Evolutionary conservation across 2,113 vertebrate genomes (phyloP), one percentile per base, ranked within the genome.

Genomic region (Siniperca chuatsi): DNA sequence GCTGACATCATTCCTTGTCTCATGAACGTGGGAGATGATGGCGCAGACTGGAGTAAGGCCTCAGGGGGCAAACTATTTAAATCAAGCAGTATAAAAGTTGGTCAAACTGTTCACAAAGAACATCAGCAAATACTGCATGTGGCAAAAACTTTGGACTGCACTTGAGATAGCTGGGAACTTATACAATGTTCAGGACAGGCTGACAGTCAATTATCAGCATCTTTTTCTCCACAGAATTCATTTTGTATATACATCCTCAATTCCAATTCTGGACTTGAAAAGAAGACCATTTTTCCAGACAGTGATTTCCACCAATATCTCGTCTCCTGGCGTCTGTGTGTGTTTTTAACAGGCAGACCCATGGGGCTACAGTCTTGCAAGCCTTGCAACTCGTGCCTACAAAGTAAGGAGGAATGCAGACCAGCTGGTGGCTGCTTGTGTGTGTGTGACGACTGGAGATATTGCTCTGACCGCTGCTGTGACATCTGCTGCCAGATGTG

Each of bases 401-500:
- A 82, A 67, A 87, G 87, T 65, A 69, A 75, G 54, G 91, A 83
- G 35, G 83, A 83, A 67, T 72, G 83, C 64, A 18, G 82, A 62
- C 57, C 61, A 20, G 70, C 82, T 69, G 73, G 72, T 55, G 61
- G 74, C 72, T 84, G 80, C 77, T 46, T 10, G 18, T 82, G 82
- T 90, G 18, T 83, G 83, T 81, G 80, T 66, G 20, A 80, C 44
- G 46, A 80, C 76, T 78, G 93, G 67, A 86, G 86, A 73, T 84
- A 82, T 55, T 93, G 90, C 88, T 75, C 83, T 65, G 93, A 95
- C 89, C 88, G 44, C 79, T 95, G 93, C 90, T 95, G 94, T 78
- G 94, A 95, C 91, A 79, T 93, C 77, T 95, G 87, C 86, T 95
- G 93, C 88, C 92, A 91, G 93, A 82, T 95, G 86, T 95, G 90